Conservation (phyloP, 2,797 vertebrate genomes). For the Mus caroli region DNA sequence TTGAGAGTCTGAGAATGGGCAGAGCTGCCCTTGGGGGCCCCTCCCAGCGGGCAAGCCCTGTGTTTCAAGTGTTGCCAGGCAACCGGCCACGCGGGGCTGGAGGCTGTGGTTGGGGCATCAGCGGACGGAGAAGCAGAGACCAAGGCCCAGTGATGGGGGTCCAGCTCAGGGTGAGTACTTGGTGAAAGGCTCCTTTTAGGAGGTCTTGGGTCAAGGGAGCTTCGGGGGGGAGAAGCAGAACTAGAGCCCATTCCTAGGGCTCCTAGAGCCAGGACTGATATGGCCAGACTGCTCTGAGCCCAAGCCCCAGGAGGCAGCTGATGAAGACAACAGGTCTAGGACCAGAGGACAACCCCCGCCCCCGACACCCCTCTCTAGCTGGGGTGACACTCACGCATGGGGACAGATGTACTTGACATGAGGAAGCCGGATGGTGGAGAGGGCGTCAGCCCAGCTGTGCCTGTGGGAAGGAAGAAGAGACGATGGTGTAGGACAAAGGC, state of each 20-base stretch:
- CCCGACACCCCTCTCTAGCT: not conserved
- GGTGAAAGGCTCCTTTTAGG: constrained; percentile 6
- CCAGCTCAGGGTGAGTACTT: constrained; percentile 75
- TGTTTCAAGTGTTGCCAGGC: constrained; percentile 83
- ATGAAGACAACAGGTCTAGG: not conserved
- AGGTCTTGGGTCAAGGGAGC: constrained; percentile 38
- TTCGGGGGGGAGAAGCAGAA: not conserved
- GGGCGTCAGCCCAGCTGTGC: constrained; percentile 96
- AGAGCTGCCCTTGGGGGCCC: not conserved
- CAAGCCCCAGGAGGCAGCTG: constrained; percentile 16
- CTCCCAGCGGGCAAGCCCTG: constrained; percentile 69
- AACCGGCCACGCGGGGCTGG: constrained; percentile 78
- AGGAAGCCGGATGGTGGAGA: constrained; percentile 94
- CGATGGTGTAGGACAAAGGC: not conserved
- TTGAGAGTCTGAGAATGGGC: not conserved
- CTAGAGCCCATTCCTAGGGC: not conserved
- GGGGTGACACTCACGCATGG: constrained; percentile 93
- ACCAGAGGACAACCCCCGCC: not conserved
- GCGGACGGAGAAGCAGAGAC: constrained; percentile 46
- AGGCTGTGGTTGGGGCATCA: constrained; percentile 60
- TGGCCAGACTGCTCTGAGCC: not conserved
- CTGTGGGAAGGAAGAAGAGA: constrained; percentile 87
- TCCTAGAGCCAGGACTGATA: constrained; percentile 15
- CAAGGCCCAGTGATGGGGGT: not conserved
- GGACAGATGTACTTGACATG: constrained; percentile 99